Conservation (phyloP, 1,140 invertebrate genomes). For the Schmidtea mediterranea region DNA sequence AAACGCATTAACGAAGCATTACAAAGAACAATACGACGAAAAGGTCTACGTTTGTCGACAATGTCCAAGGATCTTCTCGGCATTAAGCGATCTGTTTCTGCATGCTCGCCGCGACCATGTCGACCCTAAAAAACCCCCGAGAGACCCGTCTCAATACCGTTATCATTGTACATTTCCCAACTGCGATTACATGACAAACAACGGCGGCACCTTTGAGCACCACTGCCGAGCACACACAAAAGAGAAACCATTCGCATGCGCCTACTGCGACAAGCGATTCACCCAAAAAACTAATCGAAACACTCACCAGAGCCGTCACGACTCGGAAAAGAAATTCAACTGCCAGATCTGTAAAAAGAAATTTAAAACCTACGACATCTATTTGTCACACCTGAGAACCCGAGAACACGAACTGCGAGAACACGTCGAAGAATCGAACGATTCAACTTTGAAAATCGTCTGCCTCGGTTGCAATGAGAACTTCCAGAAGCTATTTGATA, state of each 20-base stretch:
- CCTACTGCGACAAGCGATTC: constrained; percentile 10
- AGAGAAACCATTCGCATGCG: constrained; percentile 10
- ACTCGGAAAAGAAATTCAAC: background rate
- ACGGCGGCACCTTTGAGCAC: constrained; percentile 6
- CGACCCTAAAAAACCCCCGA: background rate
- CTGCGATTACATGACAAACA: background rate
- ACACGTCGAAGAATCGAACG: background rate
- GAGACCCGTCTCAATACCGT: background rate
- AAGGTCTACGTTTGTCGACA: background rate
- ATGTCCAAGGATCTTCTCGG: background rate
- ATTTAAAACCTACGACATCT: background rate
- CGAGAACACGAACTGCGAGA: background rate
- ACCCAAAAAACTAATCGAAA: constrained; percentile 6
- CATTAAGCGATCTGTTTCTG: background rate
- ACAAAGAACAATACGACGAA: background rate
- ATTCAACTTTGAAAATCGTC: background rate
- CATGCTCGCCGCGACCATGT: background rate
- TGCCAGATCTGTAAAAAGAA: constrained; percentile 2
- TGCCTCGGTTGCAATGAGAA: background rate
- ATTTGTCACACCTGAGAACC: background rate
- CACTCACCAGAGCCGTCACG: constrained; percentile 8
- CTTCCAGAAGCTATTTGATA: background rate
- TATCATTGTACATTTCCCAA: background rate
- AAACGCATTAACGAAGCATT: background rate
- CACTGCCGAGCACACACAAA: constrained; percentile 7